Conservation (phyloP, 2,888 invertebrate genomes). For the Lagria hirta region DNA sequence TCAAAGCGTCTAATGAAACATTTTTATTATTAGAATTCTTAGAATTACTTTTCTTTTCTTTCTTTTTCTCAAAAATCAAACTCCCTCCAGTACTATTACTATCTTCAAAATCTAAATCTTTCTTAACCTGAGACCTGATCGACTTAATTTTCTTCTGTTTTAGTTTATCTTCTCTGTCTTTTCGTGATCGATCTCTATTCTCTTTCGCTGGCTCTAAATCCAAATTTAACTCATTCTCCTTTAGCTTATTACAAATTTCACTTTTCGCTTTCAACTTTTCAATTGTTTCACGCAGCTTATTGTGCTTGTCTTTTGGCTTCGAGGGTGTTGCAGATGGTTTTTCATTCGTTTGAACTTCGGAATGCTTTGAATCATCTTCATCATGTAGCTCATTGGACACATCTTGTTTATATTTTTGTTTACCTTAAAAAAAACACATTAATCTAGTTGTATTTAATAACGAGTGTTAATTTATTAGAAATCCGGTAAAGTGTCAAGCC, state of each 20-base stretch:
- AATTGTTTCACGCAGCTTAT: constrained; percentile 57
- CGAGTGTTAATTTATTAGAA: too few species aligned
- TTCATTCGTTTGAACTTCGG: constrained; percentile 26
- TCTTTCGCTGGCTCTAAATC: constrained; percentile 45
- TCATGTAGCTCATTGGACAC: constrained; percentile 43
- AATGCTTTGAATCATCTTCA: constrained; percentile 29
- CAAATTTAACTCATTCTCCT: constrained; percentile 39
- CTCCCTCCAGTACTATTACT: constrained; percentile 44
- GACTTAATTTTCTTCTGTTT: constrained; percentile 36
- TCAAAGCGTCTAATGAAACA: constrained; percentile 60
- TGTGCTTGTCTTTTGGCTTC: constrained; percentile 52
- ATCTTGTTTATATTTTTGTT: constrained; percentile 39
- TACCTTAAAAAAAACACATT: constrained; percentile 28
- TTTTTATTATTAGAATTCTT: constrained; percentile 43
- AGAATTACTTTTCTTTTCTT: constrained; percentile 35
- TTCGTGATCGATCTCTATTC: constrained; percentile 44
- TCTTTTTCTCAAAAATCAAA: constrained; percentile 38
- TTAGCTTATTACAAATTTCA: constrained; percentile 57
- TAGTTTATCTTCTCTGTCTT: constrained; percentile 38
- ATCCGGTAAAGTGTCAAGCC: too few species aligned
- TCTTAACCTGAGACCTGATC: constrained; percentile 34
- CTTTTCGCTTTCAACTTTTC: constrained; percentile 67
- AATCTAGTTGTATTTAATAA: too few species aligned
- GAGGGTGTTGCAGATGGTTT: constrained; percentile 23
- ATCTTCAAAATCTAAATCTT: constrained; percentile 43